Percentiles rank a stretch among this genome's conserved stretches.
Conservation (phyloP, 2,113 vertebrate genomes). For the Platycercus adscitus region DNA sequence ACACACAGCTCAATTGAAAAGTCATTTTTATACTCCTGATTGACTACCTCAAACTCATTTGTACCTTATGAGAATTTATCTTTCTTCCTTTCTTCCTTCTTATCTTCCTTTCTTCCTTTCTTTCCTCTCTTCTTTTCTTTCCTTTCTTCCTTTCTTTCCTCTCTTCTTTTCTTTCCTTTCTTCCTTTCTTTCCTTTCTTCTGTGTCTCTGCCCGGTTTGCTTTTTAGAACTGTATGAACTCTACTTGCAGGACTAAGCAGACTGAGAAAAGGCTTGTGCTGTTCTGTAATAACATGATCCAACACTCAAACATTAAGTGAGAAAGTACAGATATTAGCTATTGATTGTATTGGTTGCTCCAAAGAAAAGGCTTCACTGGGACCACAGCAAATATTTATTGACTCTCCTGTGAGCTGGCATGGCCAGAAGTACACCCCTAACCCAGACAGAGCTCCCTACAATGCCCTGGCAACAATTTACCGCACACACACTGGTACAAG, state of each 20-base stretch:
- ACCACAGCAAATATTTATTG: background rate
- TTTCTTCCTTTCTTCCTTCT: background rate
- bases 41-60: background rate
- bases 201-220: accelerated
- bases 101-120: too few species aligned
- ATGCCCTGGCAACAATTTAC: background rate
- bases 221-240: background rate
- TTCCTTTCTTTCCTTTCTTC: background rate
- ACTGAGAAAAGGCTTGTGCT: background rate
- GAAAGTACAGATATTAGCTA: background rate
- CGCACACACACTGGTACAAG: background rate
- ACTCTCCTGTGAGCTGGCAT: accelerated
- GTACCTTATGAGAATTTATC: background rate
- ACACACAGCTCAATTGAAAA: background rate
- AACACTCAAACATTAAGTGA: background rate
- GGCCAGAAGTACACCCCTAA: background rate
- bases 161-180: too few species aligned
- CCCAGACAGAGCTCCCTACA: background rate
- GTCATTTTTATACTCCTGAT: background rate
- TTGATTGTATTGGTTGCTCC: background rate
- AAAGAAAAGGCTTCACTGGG: background rate
- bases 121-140: background rate
- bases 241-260: background rate
- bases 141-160: background rate
- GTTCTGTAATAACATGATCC: background rate